A percentile compares a stretch with the other conserved stretches of the same genome.
phyloP scores from a whole-genome alignment of 2,113 vertebrate genomes.

The Meleagris gallopavo region DNA sequence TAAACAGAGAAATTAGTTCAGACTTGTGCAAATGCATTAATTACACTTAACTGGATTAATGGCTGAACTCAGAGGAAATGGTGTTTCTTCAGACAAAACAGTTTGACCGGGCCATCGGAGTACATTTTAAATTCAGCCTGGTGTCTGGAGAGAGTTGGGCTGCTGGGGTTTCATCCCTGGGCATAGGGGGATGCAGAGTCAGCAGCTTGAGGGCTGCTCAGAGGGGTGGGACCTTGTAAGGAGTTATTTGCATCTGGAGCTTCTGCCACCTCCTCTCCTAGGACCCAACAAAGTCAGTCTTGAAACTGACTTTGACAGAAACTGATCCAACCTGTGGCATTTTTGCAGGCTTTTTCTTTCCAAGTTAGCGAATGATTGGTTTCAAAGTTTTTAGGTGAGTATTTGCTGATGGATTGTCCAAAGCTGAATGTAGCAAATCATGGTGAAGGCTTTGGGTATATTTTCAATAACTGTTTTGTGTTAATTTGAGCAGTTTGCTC shows the following conservation, averaged over 20 bases:
- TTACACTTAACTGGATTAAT: conserved; percentile 69
- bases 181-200: not conserved
- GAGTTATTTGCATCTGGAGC: not conserved
- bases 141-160: not conserved
- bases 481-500: not conserved
- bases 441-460: not conserved
- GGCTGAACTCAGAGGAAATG: conserved; percentile 52
- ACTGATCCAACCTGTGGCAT: not conserved
- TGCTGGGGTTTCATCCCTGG: not conserved
- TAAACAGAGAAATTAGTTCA: conserved; percentile 70
- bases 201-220: not conserved
- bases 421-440: not conserved
- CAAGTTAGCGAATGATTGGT: accelerated
- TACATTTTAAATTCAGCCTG: not conserved
- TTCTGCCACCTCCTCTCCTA: not conserved
- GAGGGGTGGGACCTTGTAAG: not conserved
- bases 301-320: no score
- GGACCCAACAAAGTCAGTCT: not conserved
- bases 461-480: not conserved
- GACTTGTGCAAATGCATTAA: conserved; percentile 65
- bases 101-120: conserved; percentile 28
- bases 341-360: not conserved
- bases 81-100: conserved; percentile 44
- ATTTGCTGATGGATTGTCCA: not conserved
- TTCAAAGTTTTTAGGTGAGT: not conserved